Evolutionary conservation across 2,113 vertebrate genomes (phyloP), one percentile per base, ranked within the genome.

Genomic region (Pica pica): DNA sequence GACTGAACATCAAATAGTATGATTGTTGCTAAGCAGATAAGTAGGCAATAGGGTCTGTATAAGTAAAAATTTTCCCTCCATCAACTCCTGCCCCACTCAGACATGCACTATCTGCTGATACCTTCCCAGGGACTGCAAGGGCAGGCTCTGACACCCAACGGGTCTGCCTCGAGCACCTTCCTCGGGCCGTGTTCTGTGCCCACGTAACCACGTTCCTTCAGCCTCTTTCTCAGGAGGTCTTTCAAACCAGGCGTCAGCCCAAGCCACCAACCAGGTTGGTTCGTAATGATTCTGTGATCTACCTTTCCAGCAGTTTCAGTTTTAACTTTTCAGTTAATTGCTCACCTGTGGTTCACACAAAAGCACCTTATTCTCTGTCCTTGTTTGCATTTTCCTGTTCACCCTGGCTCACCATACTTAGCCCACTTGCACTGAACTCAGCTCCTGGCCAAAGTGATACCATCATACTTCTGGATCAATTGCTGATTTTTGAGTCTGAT

Each of bases 61-160:
- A n/a, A 44, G 28, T 17, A 65, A 30, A 73, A 87, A 50, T 4
- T 2, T 41, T 30, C 4, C 8, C 9, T 13, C 4, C 17, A 10
- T 2, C 31, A 17, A 3, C 1, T 68, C 23, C 55, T n/a, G 30
- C 7, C 14, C 37, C 10, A 2, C 7, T 1, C 2, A 1, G 30
- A 21, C 26, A 19, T 1, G 17, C 4, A 24, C 13, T 11, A 2
- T 30, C 44, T 64, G 24, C n/a, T 49, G 31, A 7, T 23, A 15
- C 8, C 7, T 52, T 26, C 42, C 22, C 14, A 41, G 30, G 28
- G 41, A 41, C 33, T 1, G 1, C 0, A 0, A 1, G 22, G 28
- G 11, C 35, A 22, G 14, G 24, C 60, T 33, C 22, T 31, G 39
- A 21, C 27, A 59, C 3, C 16, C n/a, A 31, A 0, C 9, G 42